phyloP scores from a whole-genome alignment of 2,797 vertebrate species.

The Microctenopoma stevenorrisi region DNA sequence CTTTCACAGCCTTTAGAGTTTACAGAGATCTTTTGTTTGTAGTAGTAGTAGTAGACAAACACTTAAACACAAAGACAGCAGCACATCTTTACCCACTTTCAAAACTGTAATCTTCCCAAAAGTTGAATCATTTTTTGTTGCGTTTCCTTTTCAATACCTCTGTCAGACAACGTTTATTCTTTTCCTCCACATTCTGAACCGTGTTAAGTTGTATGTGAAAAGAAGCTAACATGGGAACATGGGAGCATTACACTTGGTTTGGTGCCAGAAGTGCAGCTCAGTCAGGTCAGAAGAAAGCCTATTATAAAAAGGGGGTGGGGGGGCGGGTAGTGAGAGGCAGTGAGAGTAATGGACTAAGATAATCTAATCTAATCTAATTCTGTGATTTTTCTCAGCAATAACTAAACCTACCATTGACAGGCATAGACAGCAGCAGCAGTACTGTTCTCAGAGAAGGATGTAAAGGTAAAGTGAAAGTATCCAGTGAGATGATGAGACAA shows the following conservation, averaged over 20 bases:
- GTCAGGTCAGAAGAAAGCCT: slow-evolving; percentile 65
- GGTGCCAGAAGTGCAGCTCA: slow-evolving; percentile 29
- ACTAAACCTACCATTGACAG: slow-evolving; percentile 12
- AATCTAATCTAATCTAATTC: slow-evolving; percentile 36
- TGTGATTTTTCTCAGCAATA: slow-evolving; percentile 12
- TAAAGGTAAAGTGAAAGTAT: not conserved
- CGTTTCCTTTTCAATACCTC: not conserved
- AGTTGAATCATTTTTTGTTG: not conserved
- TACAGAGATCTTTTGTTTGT: not conserved
- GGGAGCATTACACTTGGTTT: slow-evolving; percentile 31
- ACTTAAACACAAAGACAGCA: not conserved
- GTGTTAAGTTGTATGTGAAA: slow-evolving; percentile 9
- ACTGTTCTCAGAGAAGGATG: not conserved
- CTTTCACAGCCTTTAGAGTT: slow-evolving; percentile 4
- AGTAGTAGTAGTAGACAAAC: too few relatives aligned
- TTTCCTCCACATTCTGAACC: not conserved
- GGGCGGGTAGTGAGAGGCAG: slow-evolving; percentile 36
- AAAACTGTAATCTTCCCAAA: too few relatives aligned
- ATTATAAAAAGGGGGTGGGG: slow-evolving; percentile 49
- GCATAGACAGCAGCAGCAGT: not conserved
- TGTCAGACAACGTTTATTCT: not conserved
- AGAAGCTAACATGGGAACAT: slow-evolving; percentile 34
- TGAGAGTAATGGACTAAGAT: slow-evolving; percentile 41
- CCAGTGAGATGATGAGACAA: not conserved
- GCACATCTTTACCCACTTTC: not conserved